These are phyloP conservation scores for Gymnoscopelus braueri DNA, from an alignment of 2,797 vertebrate genomes.

Conservation along the genomic window DNA sequence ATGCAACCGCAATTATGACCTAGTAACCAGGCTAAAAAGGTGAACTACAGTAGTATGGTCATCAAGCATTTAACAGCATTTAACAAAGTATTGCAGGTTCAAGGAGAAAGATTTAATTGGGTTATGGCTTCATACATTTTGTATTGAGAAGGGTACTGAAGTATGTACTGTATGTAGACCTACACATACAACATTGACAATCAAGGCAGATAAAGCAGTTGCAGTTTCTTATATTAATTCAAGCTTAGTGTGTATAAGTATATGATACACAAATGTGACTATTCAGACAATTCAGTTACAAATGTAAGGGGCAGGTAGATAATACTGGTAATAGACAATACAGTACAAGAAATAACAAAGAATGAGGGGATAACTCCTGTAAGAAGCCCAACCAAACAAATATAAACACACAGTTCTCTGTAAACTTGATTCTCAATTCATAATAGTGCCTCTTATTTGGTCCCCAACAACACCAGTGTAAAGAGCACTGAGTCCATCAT, in stretches of 20 bases:
- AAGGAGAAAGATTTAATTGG: no score
- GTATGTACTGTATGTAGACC: no score
- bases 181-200: no score
- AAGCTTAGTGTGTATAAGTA: neutral
- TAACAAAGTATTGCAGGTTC: no score
- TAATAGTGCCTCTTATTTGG: neutral
- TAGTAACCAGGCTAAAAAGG: no score
- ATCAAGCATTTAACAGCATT: no score
- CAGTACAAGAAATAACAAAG: neutral
- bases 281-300: neutral
- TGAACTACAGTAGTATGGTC: no score
- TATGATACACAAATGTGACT: conserved; percentile 1
- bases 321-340: neutral
- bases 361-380: neutral
- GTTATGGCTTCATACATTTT: no score
- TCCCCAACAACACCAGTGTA: neutral
- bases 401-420: neutral
- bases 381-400: no score
- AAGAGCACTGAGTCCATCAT: conserved; percentile 36
- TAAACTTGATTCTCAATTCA: no score
- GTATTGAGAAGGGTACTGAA: no score
- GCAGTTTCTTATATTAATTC: neutral
- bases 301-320: conserved; percentile 2
- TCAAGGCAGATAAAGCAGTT: neutral
- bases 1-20: no score